Evolutionary conservation across 2,888 invertebrate genomes (phyloP).

Genomic region (Cheilosia vernalis): DNA sequence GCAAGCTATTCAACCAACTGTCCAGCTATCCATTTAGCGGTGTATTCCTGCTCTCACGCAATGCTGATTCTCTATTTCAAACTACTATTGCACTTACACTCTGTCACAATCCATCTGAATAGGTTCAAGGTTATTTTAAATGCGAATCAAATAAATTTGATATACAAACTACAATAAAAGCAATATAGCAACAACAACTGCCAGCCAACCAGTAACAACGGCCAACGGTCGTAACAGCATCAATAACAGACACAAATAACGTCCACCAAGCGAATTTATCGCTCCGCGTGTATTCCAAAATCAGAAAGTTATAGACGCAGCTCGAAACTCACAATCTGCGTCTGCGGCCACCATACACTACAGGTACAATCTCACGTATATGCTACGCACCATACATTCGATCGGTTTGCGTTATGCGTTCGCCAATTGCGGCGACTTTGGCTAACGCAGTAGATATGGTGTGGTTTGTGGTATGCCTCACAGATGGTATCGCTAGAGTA

Average conservation of each 20-base stretch:
- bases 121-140: constrained; percentile 62
- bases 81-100: constrained; percentile 12
- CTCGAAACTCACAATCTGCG: constrained; percentile 25
- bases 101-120: constrained; percentile 62
- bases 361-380: constrained; percentile 34
- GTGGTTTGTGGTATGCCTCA: constrained; percentile 30
- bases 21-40: neutral
- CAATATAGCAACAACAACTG: constrained; percentile 34
- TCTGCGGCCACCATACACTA: constrained; percentile 40
- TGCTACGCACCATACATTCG: constrained; percentile 49
- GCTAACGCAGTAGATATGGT: constrained; percentile 15
- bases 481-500: constrained; percentile 64
- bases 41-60: constrained; percentile 26
- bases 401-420: constrained; percentile 66
- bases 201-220: constrained; percentile 37
- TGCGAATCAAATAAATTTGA: constrained; percentile 74
- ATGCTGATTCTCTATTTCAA: neutral
- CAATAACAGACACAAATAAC: constrained; percentile 71
- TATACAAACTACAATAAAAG: constrained; percentile 53
- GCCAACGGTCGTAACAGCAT: constrained; percentile 51
- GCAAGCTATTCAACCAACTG: too few relatives aligned
- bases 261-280: constrained; percentile 66
- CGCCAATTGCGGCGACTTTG: constrained; percentile 56
- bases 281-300: constrained; percentile 72
- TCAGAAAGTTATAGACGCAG: constrained; percentile 64